phyloP scores from a whole-genome alignment of 2,797 vertebrate genomes.

The Prionace glauca region DNA sequence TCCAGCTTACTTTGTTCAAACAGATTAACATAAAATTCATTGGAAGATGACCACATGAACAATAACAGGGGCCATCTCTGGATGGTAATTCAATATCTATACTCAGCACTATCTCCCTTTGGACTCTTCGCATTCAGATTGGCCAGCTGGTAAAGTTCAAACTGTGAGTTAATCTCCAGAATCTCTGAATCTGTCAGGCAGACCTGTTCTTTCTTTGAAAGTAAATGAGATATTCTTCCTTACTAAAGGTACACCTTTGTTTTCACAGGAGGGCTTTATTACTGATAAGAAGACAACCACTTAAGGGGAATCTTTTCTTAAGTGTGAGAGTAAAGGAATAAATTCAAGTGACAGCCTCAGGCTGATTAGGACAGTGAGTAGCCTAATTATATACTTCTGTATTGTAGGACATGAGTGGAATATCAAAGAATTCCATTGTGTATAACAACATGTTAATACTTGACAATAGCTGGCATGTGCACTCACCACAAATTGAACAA shows the following conservation, averaged over 20 bases:
- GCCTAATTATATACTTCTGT: not conserved
- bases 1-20: not conserved
- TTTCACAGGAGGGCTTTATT: not conserved
- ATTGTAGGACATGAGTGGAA: not conserved
- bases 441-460: not conserved
- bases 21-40: not conserved
- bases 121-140: not conserved
- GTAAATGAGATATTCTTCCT: constrained; percentile 14
- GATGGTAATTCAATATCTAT: not conserved
- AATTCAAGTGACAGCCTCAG: not conserved
- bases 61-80: not conserved
- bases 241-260: not conserved
- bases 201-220: not conserved
- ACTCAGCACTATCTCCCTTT: not conserved
- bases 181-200: constrained; percentile 25
- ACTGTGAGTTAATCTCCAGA: not conserved
- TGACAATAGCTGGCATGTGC: not conserved
- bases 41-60: not conserved
- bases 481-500: not conserved
- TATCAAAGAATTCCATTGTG: not conserved
- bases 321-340: not conserved
- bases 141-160: constrained; percentile 32
- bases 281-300: not conserved
- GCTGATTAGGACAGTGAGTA: not conserved
- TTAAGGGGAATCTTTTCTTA: not conserved